Percentiles rank a stretch among this genome's conserved stretches.
These are phyloP conservation scores for Corydoras maculifer DNA, from an alignment of 2,113 vertebrate genomes.

Conservation along the genomic window DNA sequence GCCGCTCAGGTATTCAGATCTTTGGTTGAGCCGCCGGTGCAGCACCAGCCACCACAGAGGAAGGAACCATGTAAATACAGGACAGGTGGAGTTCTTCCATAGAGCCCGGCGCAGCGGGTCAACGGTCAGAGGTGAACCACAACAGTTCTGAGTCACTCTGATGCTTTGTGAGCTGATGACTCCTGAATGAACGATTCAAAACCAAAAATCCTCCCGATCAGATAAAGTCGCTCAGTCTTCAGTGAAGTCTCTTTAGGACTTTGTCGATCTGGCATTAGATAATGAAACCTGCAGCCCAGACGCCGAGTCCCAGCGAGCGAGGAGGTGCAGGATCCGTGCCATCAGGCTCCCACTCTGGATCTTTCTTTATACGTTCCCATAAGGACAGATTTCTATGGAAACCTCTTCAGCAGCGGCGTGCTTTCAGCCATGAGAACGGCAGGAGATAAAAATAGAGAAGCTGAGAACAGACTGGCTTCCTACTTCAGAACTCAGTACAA, in stretches of 20 bases:
- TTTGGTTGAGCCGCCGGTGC: constrained; percentile 17
- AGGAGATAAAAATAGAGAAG: constrained; percentile 34
- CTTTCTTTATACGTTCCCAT: constrained; percentile 34
- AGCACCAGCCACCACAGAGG: background rate
- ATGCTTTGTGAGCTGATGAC: too few species aligned
- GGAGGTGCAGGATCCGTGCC: background rate
- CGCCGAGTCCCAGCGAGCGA: background rate
- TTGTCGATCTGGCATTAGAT: constrained; percentile 33
- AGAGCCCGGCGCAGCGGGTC: constrained; percentile 7
- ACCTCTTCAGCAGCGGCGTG: constrained; percentile 47
- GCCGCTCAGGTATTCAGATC: background rate
- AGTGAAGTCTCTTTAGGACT: constrained; percentile 19
- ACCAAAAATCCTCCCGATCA: too few species aligned
- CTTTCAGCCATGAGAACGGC: constrained; percentile 51
- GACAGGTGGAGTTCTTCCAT: background rate
- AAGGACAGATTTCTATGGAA: constrained; percentile 49
- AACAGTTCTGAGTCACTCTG: too few species aligned
- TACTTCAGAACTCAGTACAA: too few species aligned
- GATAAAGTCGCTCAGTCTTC: too few species aligned
- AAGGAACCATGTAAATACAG: background rate
- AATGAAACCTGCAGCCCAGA: constrained; percentile 1
- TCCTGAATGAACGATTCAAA: too few species aligned
- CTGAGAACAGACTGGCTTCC: background rate
- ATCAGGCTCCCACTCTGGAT: constrained; percentile 4
- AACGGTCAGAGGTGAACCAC: background rate